Conservation (phyloP, 2,113 vertebrate species). For the Empidonax alnorum region DNA sequence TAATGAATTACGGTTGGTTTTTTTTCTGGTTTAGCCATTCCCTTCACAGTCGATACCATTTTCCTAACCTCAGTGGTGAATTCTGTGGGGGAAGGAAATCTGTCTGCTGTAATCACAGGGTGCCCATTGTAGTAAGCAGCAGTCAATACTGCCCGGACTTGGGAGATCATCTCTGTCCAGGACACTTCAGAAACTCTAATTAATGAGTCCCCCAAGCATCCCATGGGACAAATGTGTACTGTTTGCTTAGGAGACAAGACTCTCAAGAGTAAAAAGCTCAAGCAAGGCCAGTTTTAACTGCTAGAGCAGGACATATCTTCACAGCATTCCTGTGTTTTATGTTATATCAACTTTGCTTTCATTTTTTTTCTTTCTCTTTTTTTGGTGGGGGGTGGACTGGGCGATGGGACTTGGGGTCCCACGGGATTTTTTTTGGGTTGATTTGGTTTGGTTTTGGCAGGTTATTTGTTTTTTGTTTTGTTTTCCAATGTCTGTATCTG, state of each 20-base stretch:
- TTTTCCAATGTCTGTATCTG: not conserved
- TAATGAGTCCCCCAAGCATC: not conserved
- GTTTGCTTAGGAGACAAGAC: not conserved
- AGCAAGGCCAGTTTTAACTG: not conserved
- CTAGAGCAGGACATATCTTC: not conserved
- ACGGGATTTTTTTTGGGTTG: no score
- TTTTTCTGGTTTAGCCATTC: not conserved
- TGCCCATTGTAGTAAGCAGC: not conserved
- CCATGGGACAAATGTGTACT: not conserved
- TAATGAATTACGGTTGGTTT: not conserved
- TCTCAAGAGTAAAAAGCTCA: not conserved
- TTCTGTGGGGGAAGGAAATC: not conserved
- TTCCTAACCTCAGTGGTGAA: not conserved
- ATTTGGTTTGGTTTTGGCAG: not conserved
- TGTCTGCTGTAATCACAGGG: not conserved
- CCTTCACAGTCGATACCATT: not conserved
- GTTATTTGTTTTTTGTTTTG: not conserved
- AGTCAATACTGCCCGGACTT: not conserved
- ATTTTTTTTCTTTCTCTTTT: no score
- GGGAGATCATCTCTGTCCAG: not conserved
- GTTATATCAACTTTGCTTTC: rapidly evolving
- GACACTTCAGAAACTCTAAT: rapidly evolving
- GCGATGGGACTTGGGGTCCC: no score
- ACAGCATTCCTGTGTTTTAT: not conserved
- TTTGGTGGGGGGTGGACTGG: no score